Conservation (phyloP, 2,113 vertebrate species). For the Anarhynchus alexandrinus region DNA sequence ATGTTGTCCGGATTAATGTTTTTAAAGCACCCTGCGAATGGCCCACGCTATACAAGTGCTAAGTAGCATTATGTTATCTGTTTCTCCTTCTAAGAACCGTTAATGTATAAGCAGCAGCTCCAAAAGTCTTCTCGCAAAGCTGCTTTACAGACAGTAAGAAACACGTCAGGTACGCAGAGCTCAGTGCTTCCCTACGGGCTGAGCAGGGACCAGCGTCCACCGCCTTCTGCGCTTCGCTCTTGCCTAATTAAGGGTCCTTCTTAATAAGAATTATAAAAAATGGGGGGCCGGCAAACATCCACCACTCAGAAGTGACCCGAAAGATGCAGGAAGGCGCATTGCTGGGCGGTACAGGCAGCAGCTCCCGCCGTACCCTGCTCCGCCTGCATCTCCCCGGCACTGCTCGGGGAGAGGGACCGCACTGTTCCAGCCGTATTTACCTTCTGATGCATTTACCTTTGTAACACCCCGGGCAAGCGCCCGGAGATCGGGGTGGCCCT, state of each 20-base stretch:
- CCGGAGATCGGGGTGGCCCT: rapidly evolving
- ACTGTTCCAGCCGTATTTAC: neutral
- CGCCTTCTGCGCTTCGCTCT: neutral
- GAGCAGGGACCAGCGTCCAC: neutral
- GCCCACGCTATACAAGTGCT: neutral
- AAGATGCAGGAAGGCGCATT: neutral
- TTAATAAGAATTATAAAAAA: neutral
- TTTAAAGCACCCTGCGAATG: neutral
- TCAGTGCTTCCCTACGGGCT: neutral
- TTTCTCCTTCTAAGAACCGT: neutral
- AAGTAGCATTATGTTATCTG: neutral
- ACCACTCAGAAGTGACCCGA: too few species aligned
- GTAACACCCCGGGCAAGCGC: neutral
- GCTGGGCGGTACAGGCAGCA: neutral
- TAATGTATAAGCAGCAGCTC: neutral
- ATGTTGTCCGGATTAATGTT: neutral
- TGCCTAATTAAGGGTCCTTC: neutral
- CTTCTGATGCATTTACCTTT: neutral
- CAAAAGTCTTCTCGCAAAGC: neutral
- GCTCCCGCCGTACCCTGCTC: neutral
- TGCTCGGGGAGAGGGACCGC: neutral
- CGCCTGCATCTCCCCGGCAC: neutral
- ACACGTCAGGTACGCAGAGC: rapidly evolving
- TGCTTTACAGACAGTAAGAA: neutral
- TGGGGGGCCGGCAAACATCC: neutral